phyloP scores from a whole-genome alignment of 1,140 invertebrate species.

The Tyrophagus putrescentiae region DNA sequence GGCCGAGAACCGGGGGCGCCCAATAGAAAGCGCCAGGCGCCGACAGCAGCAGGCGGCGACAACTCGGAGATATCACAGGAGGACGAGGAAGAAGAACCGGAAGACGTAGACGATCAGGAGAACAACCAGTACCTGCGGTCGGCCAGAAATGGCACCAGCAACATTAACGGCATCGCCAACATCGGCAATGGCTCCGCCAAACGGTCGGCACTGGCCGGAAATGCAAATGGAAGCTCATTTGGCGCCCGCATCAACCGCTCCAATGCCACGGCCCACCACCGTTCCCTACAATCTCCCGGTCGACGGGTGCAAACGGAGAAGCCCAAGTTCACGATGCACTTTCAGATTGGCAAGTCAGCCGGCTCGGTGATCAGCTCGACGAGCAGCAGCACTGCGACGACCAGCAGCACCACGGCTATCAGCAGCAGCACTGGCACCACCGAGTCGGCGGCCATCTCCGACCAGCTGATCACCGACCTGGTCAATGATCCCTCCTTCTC shows the following conservation, averaged over 20 bases:
- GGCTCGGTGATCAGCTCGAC: too few species aligned
- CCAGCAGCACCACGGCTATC: background rate
- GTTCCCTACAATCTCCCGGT: background rate
- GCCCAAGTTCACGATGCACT: background rate
- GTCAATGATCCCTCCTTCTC: background rate
- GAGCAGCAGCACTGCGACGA: background rate
- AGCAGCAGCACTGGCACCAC: too few species aligned
- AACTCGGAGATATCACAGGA: background rate
- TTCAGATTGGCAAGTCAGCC: background rate
- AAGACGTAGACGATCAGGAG: background rate
- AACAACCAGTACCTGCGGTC: constrained; percentile 8
- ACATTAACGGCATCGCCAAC: background rate
- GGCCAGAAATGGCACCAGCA: background rate
- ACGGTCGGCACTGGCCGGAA: background rate
- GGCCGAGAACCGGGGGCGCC: too few species aligned
- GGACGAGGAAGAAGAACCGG: background rate
- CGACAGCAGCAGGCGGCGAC: too few species aligned
- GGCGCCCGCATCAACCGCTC: background rate
- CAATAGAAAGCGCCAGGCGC: too few species aligned
- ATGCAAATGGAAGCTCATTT: background rate
- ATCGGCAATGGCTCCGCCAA: background rate
- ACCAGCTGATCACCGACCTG: background rate
- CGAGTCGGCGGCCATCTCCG: background rate
- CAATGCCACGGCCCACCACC: background rate
- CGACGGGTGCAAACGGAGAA: background rate